Evolutionary conservation across 2,888 invertebrate genomes (phyloP).

Genomic region (Tenthredo mesomela): DNA sequence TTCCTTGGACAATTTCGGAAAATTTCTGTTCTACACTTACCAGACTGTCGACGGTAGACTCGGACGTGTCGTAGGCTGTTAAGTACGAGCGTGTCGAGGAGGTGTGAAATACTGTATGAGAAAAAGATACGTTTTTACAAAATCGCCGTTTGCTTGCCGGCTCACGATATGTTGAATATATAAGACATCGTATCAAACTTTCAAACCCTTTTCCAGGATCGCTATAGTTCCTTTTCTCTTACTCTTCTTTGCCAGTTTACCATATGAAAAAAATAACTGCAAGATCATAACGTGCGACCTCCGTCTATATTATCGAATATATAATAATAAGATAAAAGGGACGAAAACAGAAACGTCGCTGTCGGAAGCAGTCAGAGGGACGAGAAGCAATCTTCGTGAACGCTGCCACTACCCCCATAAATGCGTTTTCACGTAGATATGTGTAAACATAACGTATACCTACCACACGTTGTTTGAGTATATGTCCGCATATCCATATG

Average conservation of each 20-base stretch:
- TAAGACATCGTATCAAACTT: neutral
- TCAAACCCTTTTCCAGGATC: neutral
- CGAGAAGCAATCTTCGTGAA: slow-evolving; percentile 36
- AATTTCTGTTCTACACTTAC: slow-evolving; percentile 58
- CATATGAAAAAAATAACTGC: neutral
- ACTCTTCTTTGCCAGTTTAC: neutral
- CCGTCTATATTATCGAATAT: neutral
- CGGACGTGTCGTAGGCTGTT: slow-evolving; percentile 41
- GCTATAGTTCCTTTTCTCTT: neutral
- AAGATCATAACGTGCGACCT: neutral
- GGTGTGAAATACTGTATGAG: slow-evolving; percentile 11
- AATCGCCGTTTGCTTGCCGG: neutral
- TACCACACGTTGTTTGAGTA: neutral
- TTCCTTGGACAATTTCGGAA: slow-evolving; percentile 67
- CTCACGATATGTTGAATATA: neutral
- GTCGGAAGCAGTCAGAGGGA: neutral
- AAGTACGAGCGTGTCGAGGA: slow-evolving; percentile 19
- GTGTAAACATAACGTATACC: neutral
- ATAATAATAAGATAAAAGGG: neutral
- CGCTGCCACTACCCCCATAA: neutral
- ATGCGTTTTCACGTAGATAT: slow-evolving; percentile 3
- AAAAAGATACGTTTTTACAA: neutral
- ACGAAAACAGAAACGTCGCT: slow-evolving; percentile 2
- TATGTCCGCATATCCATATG: neutral
- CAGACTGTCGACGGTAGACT: slow-evolving; percentile 20